phyloP scores from a whole-genome alignment of 2,797 vertebrate species.

The Potorous gilbertii region DNA sequence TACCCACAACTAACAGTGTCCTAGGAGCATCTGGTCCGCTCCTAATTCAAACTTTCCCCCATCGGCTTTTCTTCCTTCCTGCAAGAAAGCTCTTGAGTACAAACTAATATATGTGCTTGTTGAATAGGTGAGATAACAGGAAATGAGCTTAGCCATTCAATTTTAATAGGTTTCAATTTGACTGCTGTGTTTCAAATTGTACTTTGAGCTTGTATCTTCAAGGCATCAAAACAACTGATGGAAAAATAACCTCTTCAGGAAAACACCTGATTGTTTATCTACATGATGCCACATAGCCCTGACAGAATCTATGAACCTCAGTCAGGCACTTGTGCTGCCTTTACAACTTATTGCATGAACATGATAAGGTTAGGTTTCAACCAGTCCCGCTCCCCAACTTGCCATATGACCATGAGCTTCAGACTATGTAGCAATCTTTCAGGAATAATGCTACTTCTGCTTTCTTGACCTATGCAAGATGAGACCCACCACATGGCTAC shows the following conservation, averaged over 20 bases:
- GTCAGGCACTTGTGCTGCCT: not conserved
- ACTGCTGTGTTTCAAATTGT: conserved; percentile 25
- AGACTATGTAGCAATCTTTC: not conserved
- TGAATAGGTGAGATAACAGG: not conserved
- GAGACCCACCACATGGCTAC: not conserved
- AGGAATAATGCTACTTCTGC: not conserved
- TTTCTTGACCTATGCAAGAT: not conserved
- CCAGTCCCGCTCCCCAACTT: not conserved
- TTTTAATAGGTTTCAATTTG: not conserved
- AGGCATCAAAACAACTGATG: not conserved
- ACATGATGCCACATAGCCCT: not conserved
- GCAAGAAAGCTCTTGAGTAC: not conserved
- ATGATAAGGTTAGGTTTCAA: not conserved
- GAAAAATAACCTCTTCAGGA: not conserved
- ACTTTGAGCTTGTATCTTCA: accelerated
- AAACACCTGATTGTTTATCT: not conserved
- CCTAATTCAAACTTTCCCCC: not conserved
- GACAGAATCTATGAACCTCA: not conserved
- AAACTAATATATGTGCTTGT: not conserved
- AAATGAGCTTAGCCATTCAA: not conserved
- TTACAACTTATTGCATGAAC: not conserved
- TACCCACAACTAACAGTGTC: not conserved
- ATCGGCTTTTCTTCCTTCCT: not conserved
- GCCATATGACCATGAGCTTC: not conserved
- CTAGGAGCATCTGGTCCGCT: not conserved